phyloP scores from a whole-genome alignment of 2,888 invertebrate genomes.

The Phyllotreta cruciferae region DNA sequence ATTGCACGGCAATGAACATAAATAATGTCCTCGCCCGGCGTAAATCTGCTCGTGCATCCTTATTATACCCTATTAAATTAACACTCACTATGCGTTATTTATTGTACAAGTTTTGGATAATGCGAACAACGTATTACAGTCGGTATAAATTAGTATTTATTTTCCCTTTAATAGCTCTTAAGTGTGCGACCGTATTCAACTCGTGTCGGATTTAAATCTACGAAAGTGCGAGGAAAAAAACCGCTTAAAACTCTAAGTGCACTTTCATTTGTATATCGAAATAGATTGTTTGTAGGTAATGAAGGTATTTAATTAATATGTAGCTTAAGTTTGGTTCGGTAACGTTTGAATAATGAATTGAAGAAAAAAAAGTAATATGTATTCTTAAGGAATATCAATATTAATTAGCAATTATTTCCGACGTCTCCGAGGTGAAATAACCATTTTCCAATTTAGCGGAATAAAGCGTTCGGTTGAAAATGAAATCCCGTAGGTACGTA shows the following conservation, averaged over 20 bases:
- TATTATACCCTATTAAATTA: conserved; percentile 45
- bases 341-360: too few species aligned
- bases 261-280: too few species aligned
- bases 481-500: conserved; percentile 3
- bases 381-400: too few species aligned
- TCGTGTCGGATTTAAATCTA: neutral
- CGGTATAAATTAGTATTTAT: conserved; percentile 22
- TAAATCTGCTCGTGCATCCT: conserved; percentile 48
- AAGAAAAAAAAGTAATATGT: too few species aligned
- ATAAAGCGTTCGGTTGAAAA: neutral
- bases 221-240: too few species aligned
- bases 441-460: neutral
- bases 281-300: too few species aligned
- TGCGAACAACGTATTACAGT: conserved; percentile 20
- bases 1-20: conserved; percentile 47
- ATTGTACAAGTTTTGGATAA: conserved; percentile 32
- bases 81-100: conserved; percentile 39
- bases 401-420: too few species aligned
- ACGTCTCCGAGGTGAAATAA: neutral
- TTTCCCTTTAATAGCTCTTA: conserved; percentile 16
- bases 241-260: too few species aligned
- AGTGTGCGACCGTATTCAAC: conserved; percentile 4
- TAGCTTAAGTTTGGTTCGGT: too few species aligned
- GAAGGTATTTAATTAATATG: too few species aligned
- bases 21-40: conserved; percentile 44